Evolutionary conservation across 2,113 vertebrate genomes (phyloP).

Genomic region (Ellobius talpinus): DNA sequence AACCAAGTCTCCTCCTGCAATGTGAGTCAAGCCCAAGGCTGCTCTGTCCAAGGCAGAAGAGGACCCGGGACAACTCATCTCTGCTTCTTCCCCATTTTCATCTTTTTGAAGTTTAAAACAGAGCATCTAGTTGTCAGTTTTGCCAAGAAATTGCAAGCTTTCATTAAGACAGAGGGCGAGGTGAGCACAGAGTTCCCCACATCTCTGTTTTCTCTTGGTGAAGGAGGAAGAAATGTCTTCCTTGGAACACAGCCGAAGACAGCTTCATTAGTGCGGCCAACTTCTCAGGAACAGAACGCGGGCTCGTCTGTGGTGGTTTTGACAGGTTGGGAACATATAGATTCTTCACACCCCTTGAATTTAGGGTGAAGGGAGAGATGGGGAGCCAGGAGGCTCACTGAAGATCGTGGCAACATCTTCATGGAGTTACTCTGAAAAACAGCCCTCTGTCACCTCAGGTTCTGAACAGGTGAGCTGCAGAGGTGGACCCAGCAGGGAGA

Average conservation of each 20-base stretch:
- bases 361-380: too few relatives aligned
- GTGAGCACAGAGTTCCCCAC: accelerated
- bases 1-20: accelerated
- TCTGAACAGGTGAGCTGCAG: not conserved
- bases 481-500: not conserved
- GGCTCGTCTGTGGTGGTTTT: not conserved
- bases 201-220: not conserved
- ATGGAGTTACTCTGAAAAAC: too few relatives aligned
- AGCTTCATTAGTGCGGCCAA: not conserved
- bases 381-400: not conserved
- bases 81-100: not conserved
- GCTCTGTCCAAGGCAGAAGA: not conserved
- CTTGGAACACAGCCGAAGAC: too few relatives aligned
- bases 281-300: not conserved
- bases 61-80: not conserved
- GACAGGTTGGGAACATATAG: accelerated
- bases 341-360: not conserved
- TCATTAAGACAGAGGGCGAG: not conserved
- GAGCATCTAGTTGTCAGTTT: not conserved
- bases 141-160: not conserved
- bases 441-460: too few relatives aligned
- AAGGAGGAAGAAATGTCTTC: not conserved
- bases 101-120: not conserved
- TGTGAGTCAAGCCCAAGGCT: accelerated
- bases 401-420: not conserved